phyloP scores from a whole-genome alignment of 2,888 invertebrate species.

The Falcaria lacertinaria region DNA sequence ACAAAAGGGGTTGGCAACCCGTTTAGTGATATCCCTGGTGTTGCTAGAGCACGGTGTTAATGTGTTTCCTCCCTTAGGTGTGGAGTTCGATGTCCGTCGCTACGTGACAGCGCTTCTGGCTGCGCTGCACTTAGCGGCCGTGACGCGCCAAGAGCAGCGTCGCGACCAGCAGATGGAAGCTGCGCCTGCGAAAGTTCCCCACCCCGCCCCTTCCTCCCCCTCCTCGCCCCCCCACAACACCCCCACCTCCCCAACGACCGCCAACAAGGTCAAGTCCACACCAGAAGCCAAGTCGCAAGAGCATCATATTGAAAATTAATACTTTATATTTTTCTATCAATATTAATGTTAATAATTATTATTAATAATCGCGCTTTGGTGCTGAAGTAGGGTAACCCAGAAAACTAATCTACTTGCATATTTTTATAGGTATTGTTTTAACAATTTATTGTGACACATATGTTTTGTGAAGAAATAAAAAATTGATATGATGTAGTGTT shows the following conservation, averaged over 20 bases:
- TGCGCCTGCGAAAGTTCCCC: slow-evolving; percentile 21
- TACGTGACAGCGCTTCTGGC: slow-evolving; percentile 65
- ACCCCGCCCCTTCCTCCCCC: slow-evolving; percentile 27
- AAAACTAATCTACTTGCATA: too few relatives aligned
- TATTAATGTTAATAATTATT: slow-evolving; percentile 18
- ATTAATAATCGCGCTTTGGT: background rate
- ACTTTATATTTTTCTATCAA: slow-evolving; percentile 8
- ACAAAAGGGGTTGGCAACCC: too few relatives aligned
- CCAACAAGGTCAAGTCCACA: slow-evolving; percentile 52
- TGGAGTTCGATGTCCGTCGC: slow-evolving; percentile 64
- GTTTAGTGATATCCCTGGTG: too few relatives aligned
- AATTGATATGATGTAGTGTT: too few relatives aligned
- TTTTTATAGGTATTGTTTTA: too few relatives aligned
- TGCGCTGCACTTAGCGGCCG: slow-evolving; percentile 64
- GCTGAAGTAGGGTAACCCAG: background rate
- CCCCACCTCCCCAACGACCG: slow-evolving; percentile 43
- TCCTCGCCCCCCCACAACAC: too few relatives aligned
- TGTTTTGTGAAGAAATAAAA: too few relatives aligned
- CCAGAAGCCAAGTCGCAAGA: slow-evolving; percentile 60
- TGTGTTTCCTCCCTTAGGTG: too few relatives aligned
- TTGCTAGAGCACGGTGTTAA: too few relatives aligned
- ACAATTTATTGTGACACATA: too few relatives aligned
- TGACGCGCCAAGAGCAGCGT: slow-evolving; percentile 58
- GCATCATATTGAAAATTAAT: slow-evolving; percentile 24
- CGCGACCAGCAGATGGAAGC: too few relatives aligned